phyloP scores from a whole-genome alignment of 2,797 vertebrate genomes.

The Mormyrus proboscirostris region DNA sequence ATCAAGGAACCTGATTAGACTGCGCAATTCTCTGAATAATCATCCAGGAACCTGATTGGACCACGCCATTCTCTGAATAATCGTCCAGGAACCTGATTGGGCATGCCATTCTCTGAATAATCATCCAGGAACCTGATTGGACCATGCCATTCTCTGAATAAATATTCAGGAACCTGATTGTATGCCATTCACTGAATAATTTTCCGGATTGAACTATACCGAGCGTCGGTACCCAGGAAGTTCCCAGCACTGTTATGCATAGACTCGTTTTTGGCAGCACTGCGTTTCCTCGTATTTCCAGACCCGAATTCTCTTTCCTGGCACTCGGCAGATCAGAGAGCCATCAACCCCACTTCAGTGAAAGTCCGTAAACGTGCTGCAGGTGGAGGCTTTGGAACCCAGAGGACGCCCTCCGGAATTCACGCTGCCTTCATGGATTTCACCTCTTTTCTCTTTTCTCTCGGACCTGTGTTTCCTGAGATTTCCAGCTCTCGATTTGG shows the following conservation, averaged over 20 bases:
- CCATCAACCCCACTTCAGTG: not conserved
- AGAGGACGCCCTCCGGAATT: not conserved
- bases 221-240: not conserved
- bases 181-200: not conserved
- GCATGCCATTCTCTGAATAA: not conserved
- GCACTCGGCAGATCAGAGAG: not conserved
- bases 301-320: not conserved
- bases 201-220: not conserved
- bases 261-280: not conserved
- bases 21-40: not conserved
- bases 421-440: not conserved
- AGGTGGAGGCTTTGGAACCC: not conserved
- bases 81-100: not conserved
- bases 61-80: not conserved
- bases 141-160: not conserved
- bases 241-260: not conserved
- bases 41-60: not conserved
- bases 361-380: not conserved
- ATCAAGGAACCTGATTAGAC: not conserved
- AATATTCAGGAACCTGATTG: no score
- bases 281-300: not conserved
- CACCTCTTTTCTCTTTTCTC: not conserved
- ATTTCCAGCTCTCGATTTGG: not conserved
- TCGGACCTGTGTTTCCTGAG: not conserved
- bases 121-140: not conserved